Evolutionary conservation across 1,140 invertebrate genomes (phyloP).

Genomic region (Orussus abietinus): DNA sequence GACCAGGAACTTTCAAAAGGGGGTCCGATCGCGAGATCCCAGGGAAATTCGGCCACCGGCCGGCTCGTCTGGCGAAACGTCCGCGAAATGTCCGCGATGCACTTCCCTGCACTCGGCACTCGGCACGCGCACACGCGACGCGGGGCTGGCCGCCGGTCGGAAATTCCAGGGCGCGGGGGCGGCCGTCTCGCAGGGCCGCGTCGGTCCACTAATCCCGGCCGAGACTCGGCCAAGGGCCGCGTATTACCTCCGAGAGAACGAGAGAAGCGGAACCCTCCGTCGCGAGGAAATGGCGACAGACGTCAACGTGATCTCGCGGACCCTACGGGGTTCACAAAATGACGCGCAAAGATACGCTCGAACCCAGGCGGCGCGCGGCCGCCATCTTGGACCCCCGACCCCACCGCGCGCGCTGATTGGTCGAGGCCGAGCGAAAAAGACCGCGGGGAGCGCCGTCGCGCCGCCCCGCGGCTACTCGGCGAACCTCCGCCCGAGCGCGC

Average conservation of each 20-base stretch:
- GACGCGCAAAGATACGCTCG: constrained; percentile 67
- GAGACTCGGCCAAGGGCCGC: constrained; percentile 1
- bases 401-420: constrained; percentile 48
- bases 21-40: too few relatives aligned
- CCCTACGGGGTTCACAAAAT: constrained; percentile 71
- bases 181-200: constrained; percentile 26
- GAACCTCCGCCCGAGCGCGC: not conserved
- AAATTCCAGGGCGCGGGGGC: constrained; percentile 1
- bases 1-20: too few relatives aligned
- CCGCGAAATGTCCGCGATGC: too few relatives aligned
- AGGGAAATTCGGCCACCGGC: too few relatives aligned
- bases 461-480: not conserved
- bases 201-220: too few relatives aligned
- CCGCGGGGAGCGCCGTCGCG: constrained; percentile 16
- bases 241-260: constrained; percentile 36
- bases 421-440: constrained; percentile 35
- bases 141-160: not conserved
- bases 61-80: too few relatives aligned
- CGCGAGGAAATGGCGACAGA: constrained; percentile 67
- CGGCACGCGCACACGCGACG: too few relatives aligned
- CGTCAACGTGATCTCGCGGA: constrained; percentile 73
- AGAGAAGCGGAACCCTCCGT: constrained; percentile 32
- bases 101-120: too few relatives aligned
- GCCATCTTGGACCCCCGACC: constrained; percentile 25
- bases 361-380: constrained; percentile 35